A percentile compares a stretch with the other conserved stretches of the same genome.
These are phyloP conservation scores for Anisognathus igniventris DNA, from an alignment of 2,797 vertebrate species.

Conservation along the genomic window DNA sequence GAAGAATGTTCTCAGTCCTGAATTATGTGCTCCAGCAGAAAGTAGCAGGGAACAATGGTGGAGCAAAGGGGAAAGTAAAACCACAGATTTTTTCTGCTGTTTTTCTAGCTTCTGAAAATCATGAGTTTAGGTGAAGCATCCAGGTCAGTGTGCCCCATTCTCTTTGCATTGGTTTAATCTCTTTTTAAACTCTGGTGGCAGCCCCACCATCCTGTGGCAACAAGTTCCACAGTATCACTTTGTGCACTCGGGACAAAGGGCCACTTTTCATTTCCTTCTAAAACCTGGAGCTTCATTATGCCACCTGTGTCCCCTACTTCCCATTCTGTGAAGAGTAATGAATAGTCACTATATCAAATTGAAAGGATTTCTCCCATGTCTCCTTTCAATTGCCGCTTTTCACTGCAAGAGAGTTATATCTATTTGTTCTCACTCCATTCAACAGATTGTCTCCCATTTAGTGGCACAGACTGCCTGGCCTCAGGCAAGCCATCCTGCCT, in stretches of 20 bases:
- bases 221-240: background rate
- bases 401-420: background rate
- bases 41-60: background rate
- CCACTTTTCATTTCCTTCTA: background rate
- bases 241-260: accelerated
- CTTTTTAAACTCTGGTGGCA: background rate
- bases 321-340: background rate
- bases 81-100: background rate
- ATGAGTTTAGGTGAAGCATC: background rate
- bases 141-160: background rate
- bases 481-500: slow-evolving; percentile 30
- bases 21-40: background rate
- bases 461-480: slow-evolving; percentile 33
- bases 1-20: background rate
- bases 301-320: background rate
- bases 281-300: background rate
- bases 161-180: background rate
- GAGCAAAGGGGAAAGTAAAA: accelerated
- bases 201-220: background rate
- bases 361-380: background rate
- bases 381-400: background rate
- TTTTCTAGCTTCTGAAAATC: background rate
- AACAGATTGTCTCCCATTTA: slow-evolving; percentile 14
- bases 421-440: background rate
- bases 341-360: background rate